Evolutionary conservation across 1,140 invertebrate genomes (phyloP).

Genomic region (Arctopsyche grandis): DNA sequence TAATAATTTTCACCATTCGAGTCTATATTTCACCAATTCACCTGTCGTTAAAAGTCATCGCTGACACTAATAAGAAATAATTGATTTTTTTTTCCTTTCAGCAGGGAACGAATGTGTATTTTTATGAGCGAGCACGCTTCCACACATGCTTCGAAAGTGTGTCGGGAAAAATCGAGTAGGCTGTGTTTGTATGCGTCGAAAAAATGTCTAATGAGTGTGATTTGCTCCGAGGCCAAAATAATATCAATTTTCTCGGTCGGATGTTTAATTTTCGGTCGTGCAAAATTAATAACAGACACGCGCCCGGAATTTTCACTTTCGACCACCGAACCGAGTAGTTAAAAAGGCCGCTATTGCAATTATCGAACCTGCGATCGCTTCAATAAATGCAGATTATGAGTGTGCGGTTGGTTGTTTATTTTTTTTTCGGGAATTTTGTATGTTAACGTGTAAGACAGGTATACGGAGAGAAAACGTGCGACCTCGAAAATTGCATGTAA

Average conservation of each 20-base stretch:
- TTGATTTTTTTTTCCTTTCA: not conserved
- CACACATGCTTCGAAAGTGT: too few species aligned
- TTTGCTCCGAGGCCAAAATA: not conserved
- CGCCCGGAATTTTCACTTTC: constrained; percentile 15
- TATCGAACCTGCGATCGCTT: constrained; percentile 4
- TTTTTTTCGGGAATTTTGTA: not conserved
- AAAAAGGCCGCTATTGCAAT: constrained; percentile 15
- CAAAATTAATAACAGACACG: not conserved
- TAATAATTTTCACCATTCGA: constrained; percentile 20
- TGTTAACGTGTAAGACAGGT: constrained; percentile 4
- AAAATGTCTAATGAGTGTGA: not conserved
- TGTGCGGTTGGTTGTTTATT: not conserved
- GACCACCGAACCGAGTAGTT: not conserved
- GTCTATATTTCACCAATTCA: constrained; percentile 36
- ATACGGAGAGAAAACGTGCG: not conserved
- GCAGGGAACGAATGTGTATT: too few species aligned
- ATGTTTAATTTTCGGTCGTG: not conserved
- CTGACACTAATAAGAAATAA: constrained; percentile 11
- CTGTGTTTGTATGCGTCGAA: not conserved
- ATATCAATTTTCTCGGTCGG: not conserved
- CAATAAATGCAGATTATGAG: not conserved
- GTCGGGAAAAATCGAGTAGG: too few species aligned
- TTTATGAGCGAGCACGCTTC: too few species aligned
- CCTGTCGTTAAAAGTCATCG: not conserved
- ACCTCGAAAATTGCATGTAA: not conserved